These are phyloP conservation scores for Dicentrarchus labrax DNA, from an alignment of 2,113 vertebrate species.

Conservation along the genomic window DNA sequence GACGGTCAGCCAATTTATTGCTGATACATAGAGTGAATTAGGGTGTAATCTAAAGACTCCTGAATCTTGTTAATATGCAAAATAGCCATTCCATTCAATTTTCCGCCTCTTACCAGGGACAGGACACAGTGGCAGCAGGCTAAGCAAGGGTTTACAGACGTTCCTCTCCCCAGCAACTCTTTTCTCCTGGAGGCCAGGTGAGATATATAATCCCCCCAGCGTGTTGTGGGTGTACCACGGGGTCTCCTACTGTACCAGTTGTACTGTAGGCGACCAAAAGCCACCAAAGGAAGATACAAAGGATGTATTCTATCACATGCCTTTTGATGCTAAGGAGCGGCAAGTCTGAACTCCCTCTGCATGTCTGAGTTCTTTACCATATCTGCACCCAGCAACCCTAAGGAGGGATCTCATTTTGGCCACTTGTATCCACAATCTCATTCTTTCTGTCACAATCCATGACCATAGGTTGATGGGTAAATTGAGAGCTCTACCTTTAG, in stretches of 20 bases:
- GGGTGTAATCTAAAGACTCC: not conserved
- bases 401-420: not conserved
- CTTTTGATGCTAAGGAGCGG: not conserved
- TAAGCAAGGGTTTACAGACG: not conserved
- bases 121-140: not conserved
- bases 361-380: not conserved
- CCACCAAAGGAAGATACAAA: not conserved
- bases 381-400: not conserved
- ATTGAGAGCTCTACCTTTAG: not conserved
- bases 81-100: not conserved
- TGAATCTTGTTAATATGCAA: conserved; percentile 1
- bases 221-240: not conserved
- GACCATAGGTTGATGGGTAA: not conserved
- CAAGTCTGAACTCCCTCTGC: not conserved
- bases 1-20: not conserved
- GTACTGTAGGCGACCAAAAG: not conserved
- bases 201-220: not conserved
- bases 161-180: not conserved
- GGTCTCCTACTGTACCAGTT: not conserved
- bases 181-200: not conserved
- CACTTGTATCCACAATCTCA: not conserved
- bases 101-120: not conserved
- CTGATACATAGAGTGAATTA: not conserved
- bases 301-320: not conserved
- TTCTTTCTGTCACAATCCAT: not conserved